Percentiles rank a stretch among this genome's conserved stretches.
Conservation (phyloP, 2,113 vertebrate genomes). For the Pangasianodon gigas region DNA sequence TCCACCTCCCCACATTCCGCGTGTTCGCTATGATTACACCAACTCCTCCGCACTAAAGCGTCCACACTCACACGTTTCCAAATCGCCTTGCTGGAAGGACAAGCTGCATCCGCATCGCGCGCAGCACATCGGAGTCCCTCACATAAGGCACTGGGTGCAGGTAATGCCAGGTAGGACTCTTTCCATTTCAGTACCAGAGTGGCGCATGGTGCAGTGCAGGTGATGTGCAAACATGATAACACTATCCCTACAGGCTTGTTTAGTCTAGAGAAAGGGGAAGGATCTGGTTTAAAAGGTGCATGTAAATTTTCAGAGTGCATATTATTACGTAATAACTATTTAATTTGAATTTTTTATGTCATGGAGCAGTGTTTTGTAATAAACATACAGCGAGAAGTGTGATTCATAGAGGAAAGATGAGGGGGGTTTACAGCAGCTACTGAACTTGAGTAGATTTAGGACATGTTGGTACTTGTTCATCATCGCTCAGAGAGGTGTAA, state of each 20-base stretch:
- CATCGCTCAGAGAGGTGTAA: slow-evolving; percentile 66
- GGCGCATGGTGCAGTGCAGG: slow-evolving; percentile 50
- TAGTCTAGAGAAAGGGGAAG: not conserved
- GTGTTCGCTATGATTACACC: slow-evolving; percentile 64
- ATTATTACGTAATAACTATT: not conserved
- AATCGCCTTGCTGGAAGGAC: not conserved
- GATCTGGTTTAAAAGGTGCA: not conserved
- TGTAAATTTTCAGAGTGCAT: not conserved
- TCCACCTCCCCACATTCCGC: slow-evolving; percentile 71
- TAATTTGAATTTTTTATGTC: not conserved
- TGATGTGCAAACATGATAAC: slow-evolving; percentile 31
- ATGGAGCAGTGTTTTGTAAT: not conserved
- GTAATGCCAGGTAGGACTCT: slow-evolving; percentile 34
- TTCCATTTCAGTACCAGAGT: slow-evolving; percentile 16
- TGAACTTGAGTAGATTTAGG: slow-evolving; percentile 67
- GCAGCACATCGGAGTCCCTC: not conserved
- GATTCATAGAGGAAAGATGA: slow-evolving; percentile 15
- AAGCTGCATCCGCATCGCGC: not conserved
- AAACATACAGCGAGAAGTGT: slow-evolving; percentile 16
- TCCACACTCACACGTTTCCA: slow-evolving; percentile 31
- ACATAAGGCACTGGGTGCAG: slow-evolving; percentile 22
- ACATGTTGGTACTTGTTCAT: slow-evolving; percentile 75
- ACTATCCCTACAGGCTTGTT: not conserved
- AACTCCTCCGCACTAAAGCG: slow-evolving; percentile 37
- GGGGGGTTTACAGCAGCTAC: slow-evolving; percentile 25